phyloP scores from a whole-genome alignment of 30 jellyfish, hydroid and myxozoan species.

The Hydra vulgaris region DNA sequence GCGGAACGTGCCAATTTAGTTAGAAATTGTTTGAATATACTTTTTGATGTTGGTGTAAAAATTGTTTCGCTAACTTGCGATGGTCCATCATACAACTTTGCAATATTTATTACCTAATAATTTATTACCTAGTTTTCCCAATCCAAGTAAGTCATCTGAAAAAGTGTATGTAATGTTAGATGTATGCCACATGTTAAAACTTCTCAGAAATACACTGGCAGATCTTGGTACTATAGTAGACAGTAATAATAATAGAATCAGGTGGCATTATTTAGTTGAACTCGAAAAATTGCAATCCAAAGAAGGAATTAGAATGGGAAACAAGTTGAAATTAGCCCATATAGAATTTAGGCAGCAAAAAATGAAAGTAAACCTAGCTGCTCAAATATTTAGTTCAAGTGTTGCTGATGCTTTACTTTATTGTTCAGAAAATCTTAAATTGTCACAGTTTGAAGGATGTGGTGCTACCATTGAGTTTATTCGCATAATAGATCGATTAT shows the following conservation, averaged over 20 bases:
- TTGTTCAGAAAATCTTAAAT: constrained; percentile 27
- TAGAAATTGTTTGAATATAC: too few species aligned
- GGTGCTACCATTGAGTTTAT: constrained; percentile 49
- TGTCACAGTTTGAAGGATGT: constrained; percentile 42
- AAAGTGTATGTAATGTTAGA: constrained; percentile 33
- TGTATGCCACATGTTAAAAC: constrained; percentile 78
- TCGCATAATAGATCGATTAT: constrained; percentile 40
- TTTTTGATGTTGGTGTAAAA: too few species aligned
- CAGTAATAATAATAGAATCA: constrained; percentile 19
- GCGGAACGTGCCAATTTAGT: too few species aligned
- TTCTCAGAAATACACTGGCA: constrained; percentile 50
- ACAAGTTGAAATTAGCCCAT: constrained; percentile 33
- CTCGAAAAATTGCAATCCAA: constrained; percentile 37
- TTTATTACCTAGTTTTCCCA: constrained; percentile 27
- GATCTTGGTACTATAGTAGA: constrained; percentile 45
- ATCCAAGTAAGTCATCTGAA: constrained; percentile 22
- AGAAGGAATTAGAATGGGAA: constrained; percentile 59
- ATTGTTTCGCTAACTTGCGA: constrained; percentile 37
- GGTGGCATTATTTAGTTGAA: constrained; percentile 23
- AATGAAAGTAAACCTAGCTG: constrained; percentile 60
- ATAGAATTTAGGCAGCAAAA: constrained; percentile 35
- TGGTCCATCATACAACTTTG: constrained; percentile 55
- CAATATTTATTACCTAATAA: constrained; percentile 33
- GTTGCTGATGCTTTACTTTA: constrained; percentile 48
- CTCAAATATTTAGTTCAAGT: constrained; percentile 53